Evolutionary conservation across 2,888 invertebrate genomes (phyloP).

Genomic region (Erynnis tages): DNA sequence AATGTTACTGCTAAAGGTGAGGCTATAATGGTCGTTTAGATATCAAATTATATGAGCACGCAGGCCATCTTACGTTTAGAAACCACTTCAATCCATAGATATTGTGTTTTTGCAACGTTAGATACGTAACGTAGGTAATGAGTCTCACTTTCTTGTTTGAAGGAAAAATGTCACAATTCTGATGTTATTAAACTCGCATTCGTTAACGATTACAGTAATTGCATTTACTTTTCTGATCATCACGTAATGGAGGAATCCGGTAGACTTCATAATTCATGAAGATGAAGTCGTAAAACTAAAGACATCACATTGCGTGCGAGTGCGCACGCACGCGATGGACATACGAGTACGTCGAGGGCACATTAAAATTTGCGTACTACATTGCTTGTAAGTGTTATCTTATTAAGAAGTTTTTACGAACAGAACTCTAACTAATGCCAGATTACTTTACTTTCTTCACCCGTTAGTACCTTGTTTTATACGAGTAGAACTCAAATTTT

Average conservation of each 20-base stretch:
- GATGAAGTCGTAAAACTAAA: conserved; percentile 14
- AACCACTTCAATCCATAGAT: too few relatives aligned
- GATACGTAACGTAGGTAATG: too few relatives aligned
- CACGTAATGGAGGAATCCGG: conserved; percentile 24
- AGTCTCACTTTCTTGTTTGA: not conserved
- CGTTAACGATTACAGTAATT: not conserved
- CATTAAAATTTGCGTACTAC: not conserved
- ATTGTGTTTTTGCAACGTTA: too few relatives aligned
- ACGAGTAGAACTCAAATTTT: too few relatives aligned
- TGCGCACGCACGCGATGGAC: conserved; percentile 1
- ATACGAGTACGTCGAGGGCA: not conserved
- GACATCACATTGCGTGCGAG: conserved; percentile 6
- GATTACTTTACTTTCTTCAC: conserved; percentile 3
- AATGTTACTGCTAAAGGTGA: too few relatives aligned
- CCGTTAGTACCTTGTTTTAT: too few relatives aligned
- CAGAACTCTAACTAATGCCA: conserved; percentile 2
- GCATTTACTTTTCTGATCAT: not conserved
- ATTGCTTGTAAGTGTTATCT: conserved; percentile 7
- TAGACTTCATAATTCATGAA: conserved; percentile 20
- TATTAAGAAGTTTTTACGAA: conserved; percentile 1
- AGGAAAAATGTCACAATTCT: not conserved
- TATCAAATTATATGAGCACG: too few relatives aligned
- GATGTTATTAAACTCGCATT: conserved; percentile 20
- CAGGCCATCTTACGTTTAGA: too few relatives aligned
- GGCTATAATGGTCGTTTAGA: too few relatives aligned